A percentile compares a stretch with the other conserved stretches of the same genome.
These are phyloP conservation scores for Felis catus DNA, from an alignment of 2,113 vertebrate genomes.

Conservation along the genomic window F.catus_Fca126_mat1.0 CM031415.1:142339001-142339500, in stretches of 20 bases:
- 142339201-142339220: neutral
- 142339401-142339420: neutral
- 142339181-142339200: neutral
- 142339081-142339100: neutral
- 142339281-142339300: neutral
- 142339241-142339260: neutral
- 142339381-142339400: neutral
- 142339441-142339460: neutral
- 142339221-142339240: neutral
- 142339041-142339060: neutral
- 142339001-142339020: neutral
- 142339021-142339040: neutral
- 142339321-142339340: neutral
- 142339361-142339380: neutral
- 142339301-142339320: neutral
- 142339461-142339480: neutral
- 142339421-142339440: neutral
- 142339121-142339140: neutral
- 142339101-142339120: neutral
- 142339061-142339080: neutral
- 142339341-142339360: neutral
- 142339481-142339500: neutral
- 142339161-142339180: neutral
- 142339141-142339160: neutral
- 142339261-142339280: neutral